A percentile compares a stretch with the other conserved stretches of the same genome.
These are phyloP conservation scores for Forbesichthys agassizii DNA, from an alignment of 2,113 vertebrate genomes.

Conservation along the genomic window DNA sequence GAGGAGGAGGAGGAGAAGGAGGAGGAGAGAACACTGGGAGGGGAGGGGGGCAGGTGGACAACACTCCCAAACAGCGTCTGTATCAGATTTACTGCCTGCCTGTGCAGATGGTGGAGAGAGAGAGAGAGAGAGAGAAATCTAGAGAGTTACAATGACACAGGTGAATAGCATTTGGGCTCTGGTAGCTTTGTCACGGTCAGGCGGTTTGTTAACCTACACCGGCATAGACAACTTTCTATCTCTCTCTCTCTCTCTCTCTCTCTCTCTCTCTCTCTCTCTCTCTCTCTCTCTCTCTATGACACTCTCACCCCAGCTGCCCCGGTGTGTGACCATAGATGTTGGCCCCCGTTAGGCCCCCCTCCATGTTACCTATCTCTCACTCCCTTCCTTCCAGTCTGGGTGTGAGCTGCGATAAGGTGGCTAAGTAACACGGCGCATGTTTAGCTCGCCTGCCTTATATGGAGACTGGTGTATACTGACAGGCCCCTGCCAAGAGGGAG, in stretches of 20 bases:
- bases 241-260: not conserved
- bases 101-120: slow-evolving; percentile 46
- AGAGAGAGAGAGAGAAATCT: not conserved
- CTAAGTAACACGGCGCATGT: slow-evolving; percentile 87
- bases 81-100: slow-evolving; percentile 64
- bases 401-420: slow-evolving; percentile 78
- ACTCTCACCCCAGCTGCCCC: not conserved
- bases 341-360: slow-evolving; percentile 38
- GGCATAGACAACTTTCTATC: not conserved
- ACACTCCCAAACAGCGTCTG: slow-evolving; percentile 55
- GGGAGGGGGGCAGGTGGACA: slow-evolving; percentile 44
- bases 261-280: not conserved
- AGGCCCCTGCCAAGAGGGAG: slow-evolving; percentile 74
- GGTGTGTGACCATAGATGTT: slow-evolving; percentile 61
- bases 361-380: slow-evolving; percentile 1
- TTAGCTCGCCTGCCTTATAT: slow-evolving; percentile 86
- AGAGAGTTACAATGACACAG: slow-evolving; percentile 32
- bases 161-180: slow-evolving; percentile 45
- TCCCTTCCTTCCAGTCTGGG: slow-evolving; percentile 58
- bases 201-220: slow-evolving; percentile 55
- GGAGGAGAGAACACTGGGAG: not conserved
- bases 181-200: slow-evolving; percentile 48
- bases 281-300: not conserved
- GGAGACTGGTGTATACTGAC: slow-evolving; percentile 77
- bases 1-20: not conserved